Evolutionary conservation across 2,888 invertebrate species (phyloP).

Genomic region (Sesia apiformis): DNA sequence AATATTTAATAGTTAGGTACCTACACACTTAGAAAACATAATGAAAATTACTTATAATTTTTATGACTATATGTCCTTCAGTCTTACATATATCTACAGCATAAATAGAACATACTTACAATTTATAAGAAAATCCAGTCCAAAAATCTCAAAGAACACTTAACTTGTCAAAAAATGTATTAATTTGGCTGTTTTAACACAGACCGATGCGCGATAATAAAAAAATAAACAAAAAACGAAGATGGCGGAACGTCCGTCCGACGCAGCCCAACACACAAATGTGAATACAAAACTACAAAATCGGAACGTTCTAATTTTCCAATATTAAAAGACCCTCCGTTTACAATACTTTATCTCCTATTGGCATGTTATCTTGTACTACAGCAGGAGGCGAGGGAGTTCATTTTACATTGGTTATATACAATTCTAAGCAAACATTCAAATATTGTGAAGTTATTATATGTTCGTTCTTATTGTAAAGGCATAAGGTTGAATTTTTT

Average conservation of each 20-base stretch:
- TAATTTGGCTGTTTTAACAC: too few species aligned
- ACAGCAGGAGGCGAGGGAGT: conserved; percentile 18
- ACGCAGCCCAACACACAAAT: conserved; percentile 37
- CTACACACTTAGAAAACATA: too few species aligned
- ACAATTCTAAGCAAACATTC: conserved; percentile 15
- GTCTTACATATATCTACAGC: too few species aligned
- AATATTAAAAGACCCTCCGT: conserved; percentile 24
- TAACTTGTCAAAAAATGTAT: too few species aligned
- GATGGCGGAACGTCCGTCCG: conserved; percentile 35
- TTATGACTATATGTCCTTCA: too few species aligned
- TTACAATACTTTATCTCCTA: conserved; percentile 20
- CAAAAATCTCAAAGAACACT: too few species aligned
- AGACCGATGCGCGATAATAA: conserved; percentile 2
- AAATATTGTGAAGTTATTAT: conserved; percentile 2
- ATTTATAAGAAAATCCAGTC: too few species aligned
- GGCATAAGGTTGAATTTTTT: conserved; percentile 9
- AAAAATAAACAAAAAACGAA: conserved; percentile 24
- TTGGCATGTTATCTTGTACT: conserved; percentile 8
- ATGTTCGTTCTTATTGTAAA: conserved; percentile 13
- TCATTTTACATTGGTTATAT: conserved; percentile 22
- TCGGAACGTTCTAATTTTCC: conserved; percentile 34
- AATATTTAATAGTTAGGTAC: too few species aligned
- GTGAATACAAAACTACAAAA: conserved; percentile 52
- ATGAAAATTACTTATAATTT: too few species aligned
- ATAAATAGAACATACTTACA: too few species aligned